Conservation (phyloP, 2,113 vertebrate genomes). For the Pyxicephalus adspersus region DNA sequence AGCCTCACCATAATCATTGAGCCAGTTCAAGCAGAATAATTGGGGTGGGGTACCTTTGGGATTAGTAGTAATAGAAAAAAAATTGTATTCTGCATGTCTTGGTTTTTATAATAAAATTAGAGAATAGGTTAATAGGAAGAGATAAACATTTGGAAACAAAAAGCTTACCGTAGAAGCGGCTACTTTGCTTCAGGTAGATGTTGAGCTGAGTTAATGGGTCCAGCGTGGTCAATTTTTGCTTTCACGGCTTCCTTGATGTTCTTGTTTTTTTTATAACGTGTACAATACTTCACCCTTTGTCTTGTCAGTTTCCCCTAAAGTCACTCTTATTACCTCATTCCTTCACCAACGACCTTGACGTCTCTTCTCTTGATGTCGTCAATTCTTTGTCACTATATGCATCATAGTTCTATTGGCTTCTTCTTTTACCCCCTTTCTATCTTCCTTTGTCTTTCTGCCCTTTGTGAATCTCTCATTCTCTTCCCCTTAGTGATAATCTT, state of each 20-base stretch:
- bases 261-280: neutral
- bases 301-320: neutral
- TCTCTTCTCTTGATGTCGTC: neutral
- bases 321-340: slow-evolving; percentile 22
- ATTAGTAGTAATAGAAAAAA: too few species aligned
- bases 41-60: too few species aligned
- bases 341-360: neutral
- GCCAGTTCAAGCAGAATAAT: too few species aligned
- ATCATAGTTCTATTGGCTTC: neutral
- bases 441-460: neutral
- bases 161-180: slow-evolving; percentile 53
- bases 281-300: neutral
- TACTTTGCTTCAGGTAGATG: slow-evolving; percentile 52
- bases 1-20: too few species aligned
- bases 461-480: slow-evolving; percentile 17
- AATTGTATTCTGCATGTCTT: neutral
- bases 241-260: neutral
- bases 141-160: neutral
- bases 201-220: slow-evolving; percentile 52
- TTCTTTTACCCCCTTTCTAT: neutral
- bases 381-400: neutral
- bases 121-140: neutral
- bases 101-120: neutral
- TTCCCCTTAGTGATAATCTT: slow-evolving; percentile 36
- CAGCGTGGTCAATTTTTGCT: slow-evolving; percentile 9